phyloP scores from a whole-genome alignment of 2,113 vertebrate species.

The Pandion haliaetus region DNA sequence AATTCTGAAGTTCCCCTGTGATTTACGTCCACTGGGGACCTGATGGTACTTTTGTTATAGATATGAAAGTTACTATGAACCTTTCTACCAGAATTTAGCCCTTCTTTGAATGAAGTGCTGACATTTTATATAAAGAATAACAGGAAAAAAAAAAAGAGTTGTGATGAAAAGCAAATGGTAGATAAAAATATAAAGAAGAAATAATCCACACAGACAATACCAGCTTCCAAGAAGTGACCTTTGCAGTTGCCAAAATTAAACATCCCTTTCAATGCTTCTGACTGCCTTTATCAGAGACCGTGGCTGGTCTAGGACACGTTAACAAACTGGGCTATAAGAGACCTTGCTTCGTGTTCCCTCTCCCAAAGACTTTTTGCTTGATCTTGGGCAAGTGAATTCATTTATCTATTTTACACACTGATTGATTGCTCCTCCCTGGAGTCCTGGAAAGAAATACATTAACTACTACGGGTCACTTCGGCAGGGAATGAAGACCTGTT shows the following conservation, averaged over 20 bases:
- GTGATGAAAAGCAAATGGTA: not conserved
- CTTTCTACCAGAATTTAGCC: not conserved
- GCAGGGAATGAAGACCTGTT: not conserved
- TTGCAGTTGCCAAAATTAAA: not conserved
- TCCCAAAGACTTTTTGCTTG: not conserved
- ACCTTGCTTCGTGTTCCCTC: not conserved
- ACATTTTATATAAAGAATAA: not conserved
- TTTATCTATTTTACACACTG: not conserved
- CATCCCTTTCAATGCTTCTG: not conserved
- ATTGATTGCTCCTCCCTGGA: not conserved
- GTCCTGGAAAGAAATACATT: not conserved
- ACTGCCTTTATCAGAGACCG: not conserved
- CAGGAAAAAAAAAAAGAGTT: not conserved
- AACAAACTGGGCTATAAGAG: not conserved
- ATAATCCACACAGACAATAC: not conserved
- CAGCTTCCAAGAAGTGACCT: not conserved
- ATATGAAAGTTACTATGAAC: not conserved
- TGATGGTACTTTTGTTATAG: not conserved
- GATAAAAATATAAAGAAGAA: not conserved
- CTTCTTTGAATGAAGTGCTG: not conserved
- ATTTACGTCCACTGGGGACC: not conserved
- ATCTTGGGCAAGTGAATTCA: not conserved
- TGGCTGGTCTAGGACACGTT: not conserved
- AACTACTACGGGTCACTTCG: not conserved
- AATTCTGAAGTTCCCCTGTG: not conserved